These are phyloP conservation scores for Choloepus didactylus DNA, from an alignment of 2,797 vertebrate species.

Conservation along the genomic window DNA sequence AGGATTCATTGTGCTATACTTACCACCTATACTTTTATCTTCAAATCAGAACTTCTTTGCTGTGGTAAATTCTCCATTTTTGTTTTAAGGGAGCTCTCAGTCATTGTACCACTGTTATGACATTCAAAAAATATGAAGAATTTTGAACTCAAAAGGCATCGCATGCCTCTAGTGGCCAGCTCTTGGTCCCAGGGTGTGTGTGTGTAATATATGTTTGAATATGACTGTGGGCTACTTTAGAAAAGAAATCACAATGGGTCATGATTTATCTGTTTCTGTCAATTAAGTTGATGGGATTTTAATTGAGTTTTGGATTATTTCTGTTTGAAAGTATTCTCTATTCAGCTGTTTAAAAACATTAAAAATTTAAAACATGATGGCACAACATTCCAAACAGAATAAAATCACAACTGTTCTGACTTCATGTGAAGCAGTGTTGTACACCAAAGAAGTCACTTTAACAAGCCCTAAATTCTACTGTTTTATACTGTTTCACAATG, in stretches of 20 bases:
- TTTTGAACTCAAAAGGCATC: not conserved
- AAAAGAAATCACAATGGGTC: not conserved
- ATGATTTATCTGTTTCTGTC: slow-evolving; percentile 25
- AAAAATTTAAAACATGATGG: slow-evolving; percentile 26
- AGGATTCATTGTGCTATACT: not conserved
- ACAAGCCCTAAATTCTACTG: not conserved
- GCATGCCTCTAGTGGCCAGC: not conserved
- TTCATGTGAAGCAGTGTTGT: not conserved
- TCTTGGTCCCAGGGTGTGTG: not conserved
- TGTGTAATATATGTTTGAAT: slow-evolving; percentile 1
- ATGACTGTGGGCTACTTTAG: slow-evolving; percentile 16
- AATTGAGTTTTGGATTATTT: slow-evolving; percentile 62
- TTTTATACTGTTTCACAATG: not conserved
- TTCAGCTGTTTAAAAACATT: slow-evolving; percentile 29
- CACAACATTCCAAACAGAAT: not conserved
- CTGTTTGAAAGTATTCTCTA: slow-evolving; percentile 32
- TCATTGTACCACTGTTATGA: slow-evolving; percentile 19
- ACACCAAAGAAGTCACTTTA: slow-evolving; percentile 49
- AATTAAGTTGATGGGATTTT: slow-evolving; percentile 38
- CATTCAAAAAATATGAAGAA: slow-evolving; percentile 17
- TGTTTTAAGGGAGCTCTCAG: not conserved
- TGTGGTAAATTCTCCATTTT: slow-evolving; percentile 14
- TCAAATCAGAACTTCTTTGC: slow-evolving; percentile 43
- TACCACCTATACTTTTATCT: not conserved
- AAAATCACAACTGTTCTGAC: slow-evolving; percentile 22